Conservation (phyloP, 1,140 invertebrate genomes). For the Penaeus chinensis region DNA sequence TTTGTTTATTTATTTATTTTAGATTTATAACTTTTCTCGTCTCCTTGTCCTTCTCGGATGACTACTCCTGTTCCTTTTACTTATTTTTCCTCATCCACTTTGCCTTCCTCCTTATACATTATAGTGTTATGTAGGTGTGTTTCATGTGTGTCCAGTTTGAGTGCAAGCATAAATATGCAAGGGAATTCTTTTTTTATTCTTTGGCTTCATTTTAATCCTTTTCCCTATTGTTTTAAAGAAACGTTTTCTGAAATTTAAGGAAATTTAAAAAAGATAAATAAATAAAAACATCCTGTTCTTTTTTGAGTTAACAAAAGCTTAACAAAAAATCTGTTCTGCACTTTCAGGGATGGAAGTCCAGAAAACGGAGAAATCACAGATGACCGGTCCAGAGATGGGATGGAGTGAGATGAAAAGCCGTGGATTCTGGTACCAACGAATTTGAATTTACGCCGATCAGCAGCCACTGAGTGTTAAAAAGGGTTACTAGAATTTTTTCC, state of each 20-base stretch:
- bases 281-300: too few relatives aligned
- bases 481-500: too few relatives aligned
- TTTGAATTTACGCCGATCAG: neutral
- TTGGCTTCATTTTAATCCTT: too few relatives aligned
- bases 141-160: too few relatives aligned
- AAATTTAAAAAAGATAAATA: neutral
- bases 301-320: neutral
- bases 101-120: too few relatives aligned
- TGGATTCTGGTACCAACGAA: neutral
- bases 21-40: too few relatives aligned
- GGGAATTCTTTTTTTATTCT: neutral
- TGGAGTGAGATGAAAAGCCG: neutral
- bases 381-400: neutral
- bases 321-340: neutral
- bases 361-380: slow-evolving; percentile 25
- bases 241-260: neutral
- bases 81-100: too few relatives aligned
- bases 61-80: too few relatives aligned
- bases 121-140: too few relatives aligned
- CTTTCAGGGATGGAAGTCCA: slow-evolving; percentile 17
- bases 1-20: too few relatives aligned
- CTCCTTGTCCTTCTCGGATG: too few relatives aligned
- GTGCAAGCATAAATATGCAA: neutral
- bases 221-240: neutral
- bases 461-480: neutral